phyloP scores from a whole-genome alignment of 2,797 vertebrate genomes.

The Thaleichthys pacificus region DNA sequence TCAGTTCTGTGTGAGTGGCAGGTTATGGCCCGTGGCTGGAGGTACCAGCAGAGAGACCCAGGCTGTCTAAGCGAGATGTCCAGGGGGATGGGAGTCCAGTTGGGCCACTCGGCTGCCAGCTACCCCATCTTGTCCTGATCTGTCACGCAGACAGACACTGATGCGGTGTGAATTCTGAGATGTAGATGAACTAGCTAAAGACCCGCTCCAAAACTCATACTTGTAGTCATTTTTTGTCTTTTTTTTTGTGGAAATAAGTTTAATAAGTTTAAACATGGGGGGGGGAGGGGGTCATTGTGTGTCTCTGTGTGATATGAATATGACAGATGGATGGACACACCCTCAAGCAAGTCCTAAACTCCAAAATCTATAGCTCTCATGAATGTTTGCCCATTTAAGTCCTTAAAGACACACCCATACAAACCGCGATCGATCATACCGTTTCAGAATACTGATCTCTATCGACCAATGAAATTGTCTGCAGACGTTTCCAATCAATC shows the following conservation, averaged over 20 bases:
- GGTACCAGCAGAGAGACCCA: constrained; percentile 51
- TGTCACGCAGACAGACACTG: constrained; percentile 67
- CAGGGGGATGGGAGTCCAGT: constrained; percentile 66
- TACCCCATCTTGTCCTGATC: constrained; percentile 54
- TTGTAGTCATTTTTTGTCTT: neutral
- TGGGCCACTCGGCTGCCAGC: constrained; percentile 60
- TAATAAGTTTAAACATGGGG: neutral
- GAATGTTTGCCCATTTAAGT: neutral
- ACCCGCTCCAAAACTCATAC: constrained; percentile 46
- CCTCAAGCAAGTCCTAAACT: neutral
- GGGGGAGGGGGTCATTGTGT: neutral
- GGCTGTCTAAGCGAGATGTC: constrained; percentile 70
- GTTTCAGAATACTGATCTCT: constrained; percentile 64
- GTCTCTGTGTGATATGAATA: constrained; percentile 41
- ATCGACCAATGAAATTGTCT: constrained; percentile 67
- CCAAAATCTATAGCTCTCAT: neutral
- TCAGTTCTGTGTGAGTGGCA: constrained; percentile 69
- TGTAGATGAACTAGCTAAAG: constrained; percentile 69
- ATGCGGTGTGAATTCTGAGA: constrained; percentile 62
- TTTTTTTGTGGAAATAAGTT: neutral
- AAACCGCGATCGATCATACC: constrained; percentile 34
- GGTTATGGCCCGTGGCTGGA: constrained; percentile 48
- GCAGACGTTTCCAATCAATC: constrained; percentile 67
- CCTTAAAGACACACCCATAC: constrained; percentile 12
- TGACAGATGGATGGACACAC: constrained; percentile 13